Percentiles rank a stretch among this genome's conserved stretches.
These are phyloP conservation scores for Sinocyclocheilus maitianheensis DNA, from an alignment of 2,113 vertebrate genomes.

Conservation along the genomic window DNA sequence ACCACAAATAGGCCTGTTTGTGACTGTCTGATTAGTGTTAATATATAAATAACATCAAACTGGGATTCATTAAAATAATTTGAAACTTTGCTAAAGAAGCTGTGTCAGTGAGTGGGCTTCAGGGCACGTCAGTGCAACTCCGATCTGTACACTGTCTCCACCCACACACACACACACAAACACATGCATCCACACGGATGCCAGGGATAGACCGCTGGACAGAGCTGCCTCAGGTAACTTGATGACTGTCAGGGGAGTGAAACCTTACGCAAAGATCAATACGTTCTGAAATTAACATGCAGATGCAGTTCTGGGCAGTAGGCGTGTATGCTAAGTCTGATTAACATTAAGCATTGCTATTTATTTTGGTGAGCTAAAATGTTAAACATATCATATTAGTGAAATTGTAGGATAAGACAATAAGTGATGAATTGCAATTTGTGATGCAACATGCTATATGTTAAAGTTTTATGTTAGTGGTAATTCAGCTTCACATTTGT, in stretches of 20 bases:
- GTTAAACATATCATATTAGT: neutral
- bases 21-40: conserved; percentile 47
- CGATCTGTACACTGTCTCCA: conserved; percentile 19
- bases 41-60: conserved; percentile 47
- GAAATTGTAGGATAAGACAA: neutral
- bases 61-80: conserved; percentile 57
- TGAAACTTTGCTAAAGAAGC: conserved; percentile 52
- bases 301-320: conserved; percentile 2
- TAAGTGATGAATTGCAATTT: too few species aligned
- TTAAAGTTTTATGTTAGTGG: neutral
- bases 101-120: conserved; percentile 49
- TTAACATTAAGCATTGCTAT: conserved; percentile 19
- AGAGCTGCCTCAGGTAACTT: conserved; percentile 54
- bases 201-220: conserved; percentile 35
- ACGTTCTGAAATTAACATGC: conserved; percentile 24
- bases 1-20: conserved; percentile 38
- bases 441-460: neutral
- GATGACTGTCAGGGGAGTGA: conserved; percentile 34
- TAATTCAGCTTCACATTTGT: neutral
- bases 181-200: conserved; percentile 31
- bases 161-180: neutral
- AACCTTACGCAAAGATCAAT: conserved; percentile 46
- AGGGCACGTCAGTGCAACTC: conserved; percentile 43
- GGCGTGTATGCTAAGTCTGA: conserved; percentile 16
- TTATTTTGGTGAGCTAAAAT: conserved; percentile 1